Conservation (phyloP, 2,888 invertebrate genomes). For the Leptopterna dolabrata region DNA sequence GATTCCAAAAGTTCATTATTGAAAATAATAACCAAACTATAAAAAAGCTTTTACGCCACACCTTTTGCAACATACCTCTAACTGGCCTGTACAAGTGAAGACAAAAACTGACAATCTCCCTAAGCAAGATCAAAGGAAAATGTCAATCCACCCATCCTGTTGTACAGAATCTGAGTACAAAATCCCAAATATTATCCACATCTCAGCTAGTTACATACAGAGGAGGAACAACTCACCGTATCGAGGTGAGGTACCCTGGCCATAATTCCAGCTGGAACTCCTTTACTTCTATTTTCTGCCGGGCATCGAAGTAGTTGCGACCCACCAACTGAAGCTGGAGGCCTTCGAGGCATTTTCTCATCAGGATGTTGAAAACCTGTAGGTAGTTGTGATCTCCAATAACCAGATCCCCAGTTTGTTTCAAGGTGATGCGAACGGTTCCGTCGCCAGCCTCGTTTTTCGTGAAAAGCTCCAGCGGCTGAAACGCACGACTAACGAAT, state of each 20-base stretch:
- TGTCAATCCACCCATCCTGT: too few species aligned
- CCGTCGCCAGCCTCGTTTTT: constrained; percentile 70
- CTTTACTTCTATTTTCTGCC: constrained; percentile 71
- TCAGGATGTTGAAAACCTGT: constrained; percentile 82
- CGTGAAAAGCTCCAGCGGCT: constrained; percentile 73
- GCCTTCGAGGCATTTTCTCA: constrained; percentile 75
- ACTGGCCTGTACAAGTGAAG: too few species aligned
- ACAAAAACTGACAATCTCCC: too few species aligned
- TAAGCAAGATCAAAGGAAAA: too few species aligned
- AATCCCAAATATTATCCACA: too few species aligned
- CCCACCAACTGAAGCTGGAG: constrained; percentile 78
- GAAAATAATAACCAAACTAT: too few species aligned
- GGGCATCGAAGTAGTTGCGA: constrained; percentile 79
- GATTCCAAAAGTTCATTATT: too few species aligned
- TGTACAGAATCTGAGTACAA: too few species aligned
- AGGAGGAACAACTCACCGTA: constrained; percentile 72
- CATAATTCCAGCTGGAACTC: constrained; percentile 79
- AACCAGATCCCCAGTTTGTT: constrained; percentile 73
- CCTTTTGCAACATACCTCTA: too few species aligned
- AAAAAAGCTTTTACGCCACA: too few species aligned
- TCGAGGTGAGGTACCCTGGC: constrained; percentile 88
- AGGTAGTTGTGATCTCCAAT: constrained; percentile 77
- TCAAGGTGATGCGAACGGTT: constrained; percentile 71
- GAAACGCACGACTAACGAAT: background rate
- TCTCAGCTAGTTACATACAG: too few species aligned